A percentile compares a stretch with the other conserved stretches of the same genome.
These are phyloP conservation scores for Ptilorrhoa leucosticta DNA, from an alignment of 2,113 vertebrate genomes.

Conservation along the genomic window DNA sequence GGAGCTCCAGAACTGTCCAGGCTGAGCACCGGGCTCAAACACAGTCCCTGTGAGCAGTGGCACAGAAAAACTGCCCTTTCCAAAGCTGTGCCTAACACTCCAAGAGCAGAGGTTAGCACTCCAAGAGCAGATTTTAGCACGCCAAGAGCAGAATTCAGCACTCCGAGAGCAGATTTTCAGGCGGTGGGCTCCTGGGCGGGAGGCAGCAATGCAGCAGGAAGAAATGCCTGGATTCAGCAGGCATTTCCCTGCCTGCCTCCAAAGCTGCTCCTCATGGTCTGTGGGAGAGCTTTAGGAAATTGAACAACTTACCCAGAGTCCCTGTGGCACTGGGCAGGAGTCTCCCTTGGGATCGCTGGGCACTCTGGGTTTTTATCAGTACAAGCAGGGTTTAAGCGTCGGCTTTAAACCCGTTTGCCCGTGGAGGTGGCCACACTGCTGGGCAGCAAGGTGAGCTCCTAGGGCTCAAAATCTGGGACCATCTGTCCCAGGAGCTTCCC, in stretches of 20 bases:
- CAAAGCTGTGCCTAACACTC: neutral
- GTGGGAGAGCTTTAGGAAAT: neutral
- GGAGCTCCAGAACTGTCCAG: neutral
- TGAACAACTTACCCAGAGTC: neutral
- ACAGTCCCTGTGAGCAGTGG: fast-evolving
- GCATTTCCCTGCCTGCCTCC: neutral
- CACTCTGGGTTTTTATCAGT: neutral
- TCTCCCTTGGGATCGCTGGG: neutral
- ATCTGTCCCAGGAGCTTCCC: neutral
- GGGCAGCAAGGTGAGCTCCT: neutral
- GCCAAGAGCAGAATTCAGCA: neutral
- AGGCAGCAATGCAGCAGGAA: neutral
- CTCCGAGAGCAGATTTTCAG: neutral
- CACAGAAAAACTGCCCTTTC: neutral
- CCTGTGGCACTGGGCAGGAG: neutral
- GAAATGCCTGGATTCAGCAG: neutral
- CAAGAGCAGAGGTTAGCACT: neutral
- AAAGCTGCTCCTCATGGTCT: neutral
- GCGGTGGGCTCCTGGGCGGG: fast-evolving
- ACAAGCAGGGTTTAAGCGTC: neutral
- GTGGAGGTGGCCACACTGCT: fast-evolving
- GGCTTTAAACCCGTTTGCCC: fast-evolving
- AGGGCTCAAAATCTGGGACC: fast-evolving
- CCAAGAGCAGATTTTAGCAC: neutral
- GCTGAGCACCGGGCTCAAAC: neutral